Percentiles rank a stretch among this genome's conserved stretches.
Evolutionary conservation across 2,888 invertebrate genomes (phyloP).

Genomic region (Schizotus pectinicornis): DNA sequence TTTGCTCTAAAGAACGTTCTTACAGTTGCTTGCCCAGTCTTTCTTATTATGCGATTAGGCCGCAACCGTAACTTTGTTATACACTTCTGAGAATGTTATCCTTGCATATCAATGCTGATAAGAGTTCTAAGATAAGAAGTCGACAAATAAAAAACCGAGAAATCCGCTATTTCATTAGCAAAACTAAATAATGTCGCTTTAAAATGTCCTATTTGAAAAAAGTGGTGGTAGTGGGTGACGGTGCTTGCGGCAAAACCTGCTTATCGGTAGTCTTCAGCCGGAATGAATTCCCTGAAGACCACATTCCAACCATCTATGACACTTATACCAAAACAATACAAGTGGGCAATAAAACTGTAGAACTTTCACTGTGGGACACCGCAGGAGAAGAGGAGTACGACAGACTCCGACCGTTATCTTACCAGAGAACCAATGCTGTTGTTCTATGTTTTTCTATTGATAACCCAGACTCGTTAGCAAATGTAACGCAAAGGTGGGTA

Average conservation of each 20-base stretch:
- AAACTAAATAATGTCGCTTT: background rate
- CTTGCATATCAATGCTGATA: too few relatives aligned
- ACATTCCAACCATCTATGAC: constrained; percentile 60
- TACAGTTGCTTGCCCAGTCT: too few relatives aligned
- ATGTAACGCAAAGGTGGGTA: constrained; percentile 69
- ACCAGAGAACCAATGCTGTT: constrained; percentile 68
- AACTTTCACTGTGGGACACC: constrained; percentile 62
- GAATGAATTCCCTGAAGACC: constrained; percentile 67
- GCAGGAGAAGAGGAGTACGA: constrained; percentile 66
- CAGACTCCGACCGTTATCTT: constrained; percentile 63
- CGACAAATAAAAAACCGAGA: background rate
- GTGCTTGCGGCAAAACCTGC: constrained; percentile 70
- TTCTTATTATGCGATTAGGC: too few relatives aligned
- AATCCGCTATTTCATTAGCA: background rate
- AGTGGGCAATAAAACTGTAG: constrained; percentile 59
- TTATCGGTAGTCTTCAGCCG: constrained; percentile 66
- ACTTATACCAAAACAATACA: constrained; percentile 56
- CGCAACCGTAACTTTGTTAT: too few relatives aligned
- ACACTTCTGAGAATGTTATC: too few relatives aligned
- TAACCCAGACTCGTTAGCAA: constrained; percentile 66
- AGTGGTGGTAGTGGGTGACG: constrained; percentile 67
- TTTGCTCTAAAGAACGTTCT: too few relatives aligned
- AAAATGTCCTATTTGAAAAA: constrained; percentile 57
- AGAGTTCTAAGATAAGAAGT: background rate
- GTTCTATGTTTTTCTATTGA: constrained; percentile 70